Base-by-base conservation (phyloP, 1,140 invertebrate species). In the Doryteuthis pealeii region DNA sequence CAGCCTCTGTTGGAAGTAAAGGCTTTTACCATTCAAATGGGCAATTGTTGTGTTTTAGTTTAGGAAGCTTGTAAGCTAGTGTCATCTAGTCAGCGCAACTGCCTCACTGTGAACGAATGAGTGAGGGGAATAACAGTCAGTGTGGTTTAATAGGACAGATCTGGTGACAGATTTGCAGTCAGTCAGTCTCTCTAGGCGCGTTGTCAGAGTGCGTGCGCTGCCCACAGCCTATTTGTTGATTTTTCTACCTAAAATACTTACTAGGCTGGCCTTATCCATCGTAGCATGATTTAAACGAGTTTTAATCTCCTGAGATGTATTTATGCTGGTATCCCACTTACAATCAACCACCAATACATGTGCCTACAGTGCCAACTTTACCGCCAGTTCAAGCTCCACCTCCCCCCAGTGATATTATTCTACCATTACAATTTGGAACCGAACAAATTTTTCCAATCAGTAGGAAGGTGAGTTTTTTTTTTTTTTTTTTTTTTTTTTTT, bases 241-340 rank as follows among this genome's bases (percentile, higher is more conserved):
- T n/a, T 28, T 28, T 40, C 35, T 40, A 40, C 35, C 35, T 40
- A 10, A 10, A 40, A 40, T 5, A 40, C 3, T 40, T 40, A 40
- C 10, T 40, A 3, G 35, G 35, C 35, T 40, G 35, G 10, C 10
- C 10, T 40, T 40, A 5, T 40, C 10, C 4, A 40, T 40, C 35
- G 35, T 40, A 40, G 35, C 35, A 40, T 40, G 35, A 40, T 40
- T 40, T 40, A 40, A 40, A 10, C 35, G 35, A 5, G 3, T 40
- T 40, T 40, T 40, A 40, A 40, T 40, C 22, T 62, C 54, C 54
- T 62, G 54, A 62, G 18, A 71, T 71, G 70, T 71, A 71, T 71
- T 28, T 71, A 58, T 71, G 70, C 40, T 71, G 70, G 70, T 49
- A 71, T 58, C 70, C 70, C 0, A 62, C 54, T 71, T 71, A 71